Percentiles rank a stretch among this genome's conserved stretches.
phyloP scores from a whole-genome alignment of 2,113 vertebrate species.

The Geococcyx californianus region DNA sequence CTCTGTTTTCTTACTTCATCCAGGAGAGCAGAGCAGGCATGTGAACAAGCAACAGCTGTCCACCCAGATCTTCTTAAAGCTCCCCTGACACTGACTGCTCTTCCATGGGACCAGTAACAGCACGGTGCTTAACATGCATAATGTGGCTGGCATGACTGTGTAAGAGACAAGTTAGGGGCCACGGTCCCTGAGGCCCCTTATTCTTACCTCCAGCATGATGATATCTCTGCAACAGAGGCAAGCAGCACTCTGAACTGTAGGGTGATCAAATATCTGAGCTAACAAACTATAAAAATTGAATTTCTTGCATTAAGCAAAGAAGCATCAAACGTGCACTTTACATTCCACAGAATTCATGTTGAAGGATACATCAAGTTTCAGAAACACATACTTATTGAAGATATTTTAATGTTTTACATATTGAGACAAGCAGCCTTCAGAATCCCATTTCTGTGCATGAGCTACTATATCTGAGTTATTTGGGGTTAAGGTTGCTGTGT shows the following conservation, averaged over 20 bases:
- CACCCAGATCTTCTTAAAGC: neutral
- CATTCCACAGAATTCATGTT: neutral
- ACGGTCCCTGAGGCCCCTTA: neutral
- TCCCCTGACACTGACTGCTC: neutral
- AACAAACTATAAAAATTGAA: fast-evolving
- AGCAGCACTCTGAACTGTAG: neutral
- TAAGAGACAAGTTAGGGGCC: neutral
- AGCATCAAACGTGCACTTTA: neutral
- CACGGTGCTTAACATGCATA: fast-evolving
- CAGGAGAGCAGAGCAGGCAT: fast-evolving
- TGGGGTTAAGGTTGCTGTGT: neutral
- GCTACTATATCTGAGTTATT: neutral
- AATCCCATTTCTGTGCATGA: neutral
- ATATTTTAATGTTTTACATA: neutral
- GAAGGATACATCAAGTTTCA: neutral
- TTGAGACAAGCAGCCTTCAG: neutral
- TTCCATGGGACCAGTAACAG: neutral
- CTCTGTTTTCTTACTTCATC: neutral
- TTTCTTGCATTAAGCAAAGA: neutral
- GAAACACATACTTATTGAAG: neutral
- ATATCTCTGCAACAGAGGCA: neutral
- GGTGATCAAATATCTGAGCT: neutral
- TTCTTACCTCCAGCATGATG: neutral
- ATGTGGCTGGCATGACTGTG: fast-evolving
- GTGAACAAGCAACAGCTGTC: neutral